These are phyloP conservation scores for Antrozous pallidus DNA, from an alignment of 2,797 vertebrate species.

Conservation along the genomic window DNA sequence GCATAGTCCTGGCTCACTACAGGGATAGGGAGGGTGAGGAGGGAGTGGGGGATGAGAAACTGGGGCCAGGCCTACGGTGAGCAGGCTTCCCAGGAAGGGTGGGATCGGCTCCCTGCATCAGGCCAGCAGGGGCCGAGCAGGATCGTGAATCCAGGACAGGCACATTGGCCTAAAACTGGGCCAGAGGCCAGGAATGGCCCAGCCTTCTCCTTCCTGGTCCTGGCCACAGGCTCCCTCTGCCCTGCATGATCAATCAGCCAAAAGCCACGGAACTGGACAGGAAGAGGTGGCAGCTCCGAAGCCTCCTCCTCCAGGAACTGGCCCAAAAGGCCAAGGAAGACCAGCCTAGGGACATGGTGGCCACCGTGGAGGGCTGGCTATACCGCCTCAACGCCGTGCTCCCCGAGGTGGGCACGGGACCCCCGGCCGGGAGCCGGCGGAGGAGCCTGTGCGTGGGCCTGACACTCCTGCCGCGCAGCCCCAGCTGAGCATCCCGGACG, in stretches of 20 bases:
- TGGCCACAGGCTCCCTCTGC: constrained; percentile 66
- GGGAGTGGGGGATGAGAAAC: neutral
- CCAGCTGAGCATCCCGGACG: constrained; percentile 77
- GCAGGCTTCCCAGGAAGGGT: neutral
- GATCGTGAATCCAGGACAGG: neutral
- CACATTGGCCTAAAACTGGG: neutral
- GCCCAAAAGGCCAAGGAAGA: neutral
- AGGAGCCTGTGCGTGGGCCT: accelerated
- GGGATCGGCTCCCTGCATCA: neutral
- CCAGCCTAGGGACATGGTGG: constrained; percentile 59
- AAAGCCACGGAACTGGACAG: constrained; percentile 69
- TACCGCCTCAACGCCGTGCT: constrained; percentile 48
- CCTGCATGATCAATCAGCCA: constrained; percentile 17
- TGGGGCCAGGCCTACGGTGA: neutral
- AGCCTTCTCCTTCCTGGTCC: neutral
- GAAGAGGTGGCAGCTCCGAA: constrained; percentile 64
- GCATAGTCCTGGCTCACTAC: neutral
- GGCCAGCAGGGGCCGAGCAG: neutral
- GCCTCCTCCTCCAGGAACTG: constrained; percentile 52
- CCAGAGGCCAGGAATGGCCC: neutral
- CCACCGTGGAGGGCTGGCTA: constrained; percentile 75
- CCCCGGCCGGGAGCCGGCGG: accelerated
- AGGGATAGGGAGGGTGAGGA: neutral
- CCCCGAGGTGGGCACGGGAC: constrained; percentile 53
- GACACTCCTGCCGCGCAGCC: constrained; percentile 60